Evolutionary conservation across 2,113 vertebrate species (phyloP).

Genomic region (Dascyllus trimaculatus): DNA sequence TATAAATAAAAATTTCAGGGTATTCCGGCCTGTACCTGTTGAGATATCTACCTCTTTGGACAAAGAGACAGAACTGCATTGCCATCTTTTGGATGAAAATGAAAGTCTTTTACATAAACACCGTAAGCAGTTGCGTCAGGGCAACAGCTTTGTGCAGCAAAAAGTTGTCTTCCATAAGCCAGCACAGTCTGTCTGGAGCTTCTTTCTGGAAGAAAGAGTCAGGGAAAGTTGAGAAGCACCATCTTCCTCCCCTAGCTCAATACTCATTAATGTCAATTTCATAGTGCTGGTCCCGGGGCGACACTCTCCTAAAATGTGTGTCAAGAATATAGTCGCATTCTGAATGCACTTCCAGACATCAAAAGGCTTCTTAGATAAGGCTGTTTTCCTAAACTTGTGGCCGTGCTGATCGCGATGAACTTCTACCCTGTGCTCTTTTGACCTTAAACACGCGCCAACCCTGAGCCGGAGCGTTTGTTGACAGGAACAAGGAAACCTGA

Average conservation of each 20-base stretch:
- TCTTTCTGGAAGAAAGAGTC: constrained; percentile 64
- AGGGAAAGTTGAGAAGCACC: constrained; percentile 66
- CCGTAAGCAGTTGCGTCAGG: constrained; percentile 14
- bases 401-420: constrained; percentile 30
- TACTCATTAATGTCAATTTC: constrained; percentile 86
- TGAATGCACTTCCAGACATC: constrained; percentile 82
- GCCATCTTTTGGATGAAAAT: constrained; percentile 3
- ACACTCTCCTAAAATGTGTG: constrained; percentile 62
- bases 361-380: constrained; percentile 76
- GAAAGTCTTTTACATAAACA: not conserved
- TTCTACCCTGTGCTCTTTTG: constrained; percentile 58
- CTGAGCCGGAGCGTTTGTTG: not conserved
- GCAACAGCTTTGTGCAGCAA: constrained; percentile 25
- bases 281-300: constrained; percentile 70
- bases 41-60: not conserved
- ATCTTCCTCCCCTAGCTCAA: constrained; percentile 58
- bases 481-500: not conserved
- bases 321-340: constrained; percentile 66
- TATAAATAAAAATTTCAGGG: no score
- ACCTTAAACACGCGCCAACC: constrained; percentile 35
- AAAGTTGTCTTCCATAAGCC: constrained; percentile 40
- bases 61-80: not conserved
- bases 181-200: constrained; percentile 45
- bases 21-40: not conserved
- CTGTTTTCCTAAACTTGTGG: constrained; percentile 53